Evolutionary conservation across 2,797 vertebrate genomes (phyloP), one percentile per base, ranked within the genome.

Genomic region (Zalophus californianus): DNA sequence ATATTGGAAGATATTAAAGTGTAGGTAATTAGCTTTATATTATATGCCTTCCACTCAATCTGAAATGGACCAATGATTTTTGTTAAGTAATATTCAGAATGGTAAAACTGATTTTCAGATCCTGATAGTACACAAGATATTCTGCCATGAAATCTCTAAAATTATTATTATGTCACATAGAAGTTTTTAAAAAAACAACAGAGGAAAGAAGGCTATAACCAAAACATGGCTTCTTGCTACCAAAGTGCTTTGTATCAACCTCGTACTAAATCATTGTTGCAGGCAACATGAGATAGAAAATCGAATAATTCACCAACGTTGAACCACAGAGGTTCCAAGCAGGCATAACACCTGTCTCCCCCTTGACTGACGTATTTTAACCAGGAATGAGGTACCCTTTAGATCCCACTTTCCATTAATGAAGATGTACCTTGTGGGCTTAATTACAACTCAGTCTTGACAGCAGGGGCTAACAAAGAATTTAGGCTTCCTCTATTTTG

Each of bases 51-150:
- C n/a, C 41, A 80, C 68, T 77, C 15, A 56, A 9, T 70, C 60
- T 62, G 62, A 38, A 78, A 41, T 27, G 20, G 82, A 35, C 29
- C 62, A 38, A 20, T 38, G 21, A 70, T 78, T 87, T 9, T 77
- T 38, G 21, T 60, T 91, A 91, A 91, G 66, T 91, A 87, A 86
- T 15, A 94, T 88, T 94, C 72, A 79, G 78, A 91, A 78, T 44
- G 10, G 16, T 52, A 93, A 87, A 38, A 56, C 3, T 75, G 16
- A 60, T 77, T 91, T 97, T 78, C 35, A 96, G 78, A 88, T 88
- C 48, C 56, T 35, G 0, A 79, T 89, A 62, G 38, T 72, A 58
- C 73, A 52, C 12, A 68, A 60, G 68, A 90, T 84, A 84, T 32
- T 78, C 52, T 60, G 25, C 60, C 70, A 60, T 32, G 7, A 72